phyloP scores from a whole-genome alignment of 2,888 invertebrate genomes.

The Ligdia adustata region DNA sequence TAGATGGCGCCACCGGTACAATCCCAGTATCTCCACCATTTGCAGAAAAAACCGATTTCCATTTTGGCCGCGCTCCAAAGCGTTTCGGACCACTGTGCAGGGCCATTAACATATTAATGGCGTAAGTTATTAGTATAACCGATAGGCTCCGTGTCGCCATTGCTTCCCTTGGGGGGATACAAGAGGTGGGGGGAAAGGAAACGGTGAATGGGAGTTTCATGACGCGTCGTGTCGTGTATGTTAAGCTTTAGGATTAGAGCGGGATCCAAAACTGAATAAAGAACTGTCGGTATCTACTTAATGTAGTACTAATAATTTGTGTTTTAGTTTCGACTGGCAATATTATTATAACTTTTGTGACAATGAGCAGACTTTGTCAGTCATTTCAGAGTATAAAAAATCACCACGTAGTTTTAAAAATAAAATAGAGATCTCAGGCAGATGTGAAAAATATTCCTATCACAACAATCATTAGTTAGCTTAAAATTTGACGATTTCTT shows the following conservation, averaged over 20 bases:
- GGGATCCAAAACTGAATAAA: too few species aligned
- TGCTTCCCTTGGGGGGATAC: not conserved
- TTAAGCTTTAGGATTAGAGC: not conserved
- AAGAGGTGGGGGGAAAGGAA: not conserved
- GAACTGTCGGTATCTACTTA: too few species aligned
- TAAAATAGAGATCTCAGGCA: too few species aligned
- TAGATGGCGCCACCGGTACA: conserved; percentile 7
- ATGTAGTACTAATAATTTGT: too few species aligned
- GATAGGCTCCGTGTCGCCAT: conserved; percentile 8
- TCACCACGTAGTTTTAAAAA: too few species aligned
- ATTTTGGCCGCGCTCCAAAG: conserved; percentile 51
- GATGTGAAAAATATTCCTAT: too few species aligned
- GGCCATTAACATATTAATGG: conserved; percentile 55
- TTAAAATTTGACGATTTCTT: too few species aligned
- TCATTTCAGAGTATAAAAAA: too few species aligned
- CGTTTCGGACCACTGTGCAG: conserved; percentile 9
- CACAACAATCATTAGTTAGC: too few species aligned
- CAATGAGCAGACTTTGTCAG: too few species aligned
- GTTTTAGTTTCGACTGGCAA: too few species aligned
- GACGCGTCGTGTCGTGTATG: not conserved
- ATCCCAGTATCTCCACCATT: conserved; percentile 13
- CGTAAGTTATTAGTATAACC: conserved; percentile 6
- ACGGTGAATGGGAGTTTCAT: not conserved
- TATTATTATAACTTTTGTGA: too few species aligned
- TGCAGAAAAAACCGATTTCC: conserved; percentile 44